These are phyloP conservation scores for Drosophila gunungcola DNA, from an alignment of 1,140 invertebrate species.

Conservation along the genomic window DNA sequence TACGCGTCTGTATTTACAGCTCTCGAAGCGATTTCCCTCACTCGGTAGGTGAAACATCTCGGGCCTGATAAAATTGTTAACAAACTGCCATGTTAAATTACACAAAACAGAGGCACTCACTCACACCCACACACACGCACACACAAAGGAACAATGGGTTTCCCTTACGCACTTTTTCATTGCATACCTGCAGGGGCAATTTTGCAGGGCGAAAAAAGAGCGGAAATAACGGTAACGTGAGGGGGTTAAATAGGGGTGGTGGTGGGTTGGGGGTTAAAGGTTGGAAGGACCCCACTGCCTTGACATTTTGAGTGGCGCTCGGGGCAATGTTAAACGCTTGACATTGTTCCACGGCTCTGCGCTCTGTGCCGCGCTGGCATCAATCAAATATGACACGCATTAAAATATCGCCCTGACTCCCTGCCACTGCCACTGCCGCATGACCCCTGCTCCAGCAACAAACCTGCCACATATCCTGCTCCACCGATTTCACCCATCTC, in stretches of 20 bases:
- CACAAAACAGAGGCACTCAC: slow-evolving; percentile 51
- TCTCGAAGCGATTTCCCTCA: slow-evolving; percentile 16
- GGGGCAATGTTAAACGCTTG: slow-evolving; percentile 76
- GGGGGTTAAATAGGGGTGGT: slow-evolving; percentile 1
- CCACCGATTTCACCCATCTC: slow-evolving; percentile 6
- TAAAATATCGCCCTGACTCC: slow-evolving; percentile 68
- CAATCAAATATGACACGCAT: slow-evolving; percentile 84
- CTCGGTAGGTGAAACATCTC: slow-evolving; percentile 21
- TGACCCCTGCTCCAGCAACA: slow-evolving; percentile 1
- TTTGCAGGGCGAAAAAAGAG: slow-evolving; percentile 32
- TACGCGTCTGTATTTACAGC: slow-evolving; percentile 33
- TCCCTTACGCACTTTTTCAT: slow-evolving; percentile 67
- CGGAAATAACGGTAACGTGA: slow-evolving; percentile 16
- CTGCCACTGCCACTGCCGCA: slow-evolving; percentile 18
- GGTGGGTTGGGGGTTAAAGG: neutral
- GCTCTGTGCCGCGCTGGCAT: slow-evolving; percentile 47
- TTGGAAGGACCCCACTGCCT: slow-evolving; percentile 6
- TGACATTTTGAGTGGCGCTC: slow-evolving; percentile 68
- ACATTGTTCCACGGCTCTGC: slow-evolving; percentile 62
- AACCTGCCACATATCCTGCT: slow-evolving; percentile 2
- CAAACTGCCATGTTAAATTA: slow-evolving; percentile 73
- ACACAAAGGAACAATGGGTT: slow-evolving; percentile 20
- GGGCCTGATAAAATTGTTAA: slow-evolving; percentile 74
- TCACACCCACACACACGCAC: slow-evolving; percentile 4
- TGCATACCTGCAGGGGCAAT: slow-evolving; percentile 78